Evolutionary conservation across 2,888 invertebrate species (phyloP).

Genomic region (Clivina fossor): DNA sequence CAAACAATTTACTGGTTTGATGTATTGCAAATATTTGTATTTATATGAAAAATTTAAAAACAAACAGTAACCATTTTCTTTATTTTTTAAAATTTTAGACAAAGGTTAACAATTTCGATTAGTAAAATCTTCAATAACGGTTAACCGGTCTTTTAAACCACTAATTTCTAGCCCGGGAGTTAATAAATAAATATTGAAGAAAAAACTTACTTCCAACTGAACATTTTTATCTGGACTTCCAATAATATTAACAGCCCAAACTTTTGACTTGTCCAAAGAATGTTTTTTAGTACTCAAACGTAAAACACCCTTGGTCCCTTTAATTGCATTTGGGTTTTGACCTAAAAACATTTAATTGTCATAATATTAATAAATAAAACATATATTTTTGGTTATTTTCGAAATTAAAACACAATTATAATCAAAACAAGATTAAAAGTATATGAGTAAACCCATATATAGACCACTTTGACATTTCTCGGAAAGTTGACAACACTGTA

Average conservation of each 20-base stretch:
- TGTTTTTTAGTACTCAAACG: constrained; percentile 42
- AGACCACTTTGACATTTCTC: too few species aligned
- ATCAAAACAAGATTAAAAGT: too few species aligned
- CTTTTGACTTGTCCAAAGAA: constrained; percentile 42
- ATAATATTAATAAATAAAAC: constrained; percentile 5
- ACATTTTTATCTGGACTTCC: constrained; percentile 47
- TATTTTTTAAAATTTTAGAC: background rate
- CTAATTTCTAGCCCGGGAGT: too few species aligned
- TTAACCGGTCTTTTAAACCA: too few species aligned
- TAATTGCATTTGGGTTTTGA: constrained; percentile 56
- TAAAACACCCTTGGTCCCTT: constrained; percentile 58
- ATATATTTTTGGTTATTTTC: constrained; percentile 2
- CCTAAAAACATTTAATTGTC: constrained; percentile 44
- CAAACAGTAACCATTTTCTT: background rate
- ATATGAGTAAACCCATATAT: too few species aligned
- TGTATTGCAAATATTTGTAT: too few species aligned
- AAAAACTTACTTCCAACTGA: constrained; percentile 50
- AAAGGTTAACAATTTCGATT: too few species aligned
- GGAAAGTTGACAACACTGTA: too few species aligned
- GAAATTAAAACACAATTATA: constrained; percentile 22
- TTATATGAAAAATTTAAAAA: constrained; percentile 5
- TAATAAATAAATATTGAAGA: constrained; percentile 1
- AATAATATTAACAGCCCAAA: constrained; percentile 50
- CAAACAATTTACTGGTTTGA: too few species aligned
- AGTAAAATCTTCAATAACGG: too few species aligned